A percentile compares a stretch with the other conserved stretches of the same genome.
Conservation (phyloP, 2,113 vertebrate species). For the Peromyscus polionotus region DNA sequence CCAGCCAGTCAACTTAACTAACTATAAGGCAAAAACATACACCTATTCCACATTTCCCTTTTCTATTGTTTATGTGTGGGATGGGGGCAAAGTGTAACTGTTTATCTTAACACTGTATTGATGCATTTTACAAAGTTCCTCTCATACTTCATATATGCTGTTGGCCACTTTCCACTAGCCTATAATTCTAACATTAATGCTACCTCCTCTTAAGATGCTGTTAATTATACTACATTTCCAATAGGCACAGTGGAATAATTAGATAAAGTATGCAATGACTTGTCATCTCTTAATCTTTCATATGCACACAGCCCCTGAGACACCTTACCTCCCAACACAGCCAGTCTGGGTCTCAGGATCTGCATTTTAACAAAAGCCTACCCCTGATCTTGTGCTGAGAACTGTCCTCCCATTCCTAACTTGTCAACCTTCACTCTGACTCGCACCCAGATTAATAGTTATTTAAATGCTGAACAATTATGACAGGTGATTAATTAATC, state of each 20-base stretch:
- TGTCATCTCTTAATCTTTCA: background rate
- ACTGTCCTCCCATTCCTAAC: slow-evolving; percentile 73
- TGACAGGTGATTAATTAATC: slow-evolving; percentile 88
- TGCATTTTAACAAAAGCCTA: background rate
- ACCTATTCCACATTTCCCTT: background rate
- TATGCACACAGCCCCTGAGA: background rate
- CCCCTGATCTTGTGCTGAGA: background rate
- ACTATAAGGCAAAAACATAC: background rate
- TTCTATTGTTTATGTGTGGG: background rate
- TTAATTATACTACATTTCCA: background rate
- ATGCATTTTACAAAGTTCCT: background rate
- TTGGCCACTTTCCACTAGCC: background rate
- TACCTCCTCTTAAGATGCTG: background rate
- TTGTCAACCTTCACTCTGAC: slow-evolving; percentile 82
- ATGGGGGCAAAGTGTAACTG: background rate
- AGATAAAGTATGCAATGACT: background rate
- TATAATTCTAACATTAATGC: background rate
- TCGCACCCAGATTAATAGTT: slow-evolving; percentile 86
- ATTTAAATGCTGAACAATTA: slow-evolving; percentile 87
- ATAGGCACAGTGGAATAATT: background rate
- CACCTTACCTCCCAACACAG: background rate
- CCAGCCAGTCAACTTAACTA: background rate
- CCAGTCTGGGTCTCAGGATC: background rate
- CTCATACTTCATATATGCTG: background rate
- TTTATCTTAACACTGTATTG: background rate